Evolutionary conservation across 2,113 vertebrate species (phyloP), one percentile per base, ranked within the genome.

Genomic region (Platichthys stellatus): DNA sequence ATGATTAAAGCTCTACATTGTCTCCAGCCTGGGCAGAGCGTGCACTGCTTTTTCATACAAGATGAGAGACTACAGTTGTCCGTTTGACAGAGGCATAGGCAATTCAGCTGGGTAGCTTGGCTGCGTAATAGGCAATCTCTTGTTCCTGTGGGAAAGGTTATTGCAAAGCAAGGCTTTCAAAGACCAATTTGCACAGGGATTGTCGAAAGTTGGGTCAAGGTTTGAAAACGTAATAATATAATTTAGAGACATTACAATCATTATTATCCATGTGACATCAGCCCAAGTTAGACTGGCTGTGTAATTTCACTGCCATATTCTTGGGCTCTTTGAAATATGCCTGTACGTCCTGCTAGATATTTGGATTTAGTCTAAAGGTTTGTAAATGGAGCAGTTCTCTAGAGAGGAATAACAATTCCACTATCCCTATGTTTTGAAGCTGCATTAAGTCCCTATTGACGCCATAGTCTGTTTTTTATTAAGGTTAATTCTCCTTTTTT

Each of bases 161-260:
- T 72, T 78, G 83, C 74, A 79, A 74, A 88, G 86, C 81, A 78
- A 88, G 74, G 72, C 76, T 87, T 83, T 81, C 84, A 84, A 90
- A 84, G 81, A 87, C 57, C 78, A 89, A 89, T 90, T 86, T 89
- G 65, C 78, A 69, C 71, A 35, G 62, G 65, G 75, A 63, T 75
- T 85, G 81, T 87, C 69, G 61, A 88, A 88, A 89, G 77, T 86
- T 84, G 71, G 85, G 87, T 92, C 81, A 92, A 91, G 89, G 85
- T 90, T 90, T 90, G 74, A 40, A 84, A 86, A 84, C 18, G 53
- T 61, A 83, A 86, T 88, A 90, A 87, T 86, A 88, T 89, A 58
- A 85, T 90, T 91, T 85, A 73, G 69, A 78, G 70, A 83, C 79
- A 91, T 90, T 90, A 88, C 31, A 81, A 49, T 80, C 62, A 75